Evolutionary conservation across 2,113 vertebrate genomes (phyloP).

Genomic region (Pycnonotus jocosus): DNA sequence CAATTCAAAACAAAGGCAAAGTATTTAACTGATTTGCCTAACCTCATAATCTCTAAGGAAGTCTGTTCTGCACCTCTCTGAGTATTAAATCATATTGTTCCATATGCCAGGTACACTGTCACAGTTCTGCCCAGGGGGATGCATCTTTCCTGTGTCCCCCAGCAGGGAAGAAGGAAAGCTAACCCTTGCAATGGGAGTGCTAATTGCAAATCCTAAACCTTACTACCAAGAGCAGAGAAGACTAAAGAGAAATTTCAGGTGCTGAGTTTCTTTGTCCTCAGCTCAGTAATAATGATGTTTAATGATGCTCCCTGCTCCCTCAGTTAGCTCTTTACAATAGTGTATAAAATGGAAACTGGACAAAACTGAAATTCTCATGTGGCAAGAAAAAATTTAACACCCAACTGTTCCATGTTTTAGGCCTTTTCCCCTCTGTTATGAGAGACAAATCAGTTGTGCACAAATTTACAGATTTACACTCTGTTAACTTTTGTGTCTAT

Average conservation of each 20-base stretch:
- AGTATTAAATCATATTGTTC: not conserved
- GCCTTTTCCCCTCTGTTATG: not conserved
- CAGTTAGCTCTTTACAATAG: not conserved
- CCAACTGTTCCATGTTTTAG: accelerated
- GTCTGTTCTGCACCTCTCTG: not conserved
- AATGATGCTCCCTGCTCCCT: not conserved
- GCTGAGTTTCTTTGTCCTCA: not conserved
- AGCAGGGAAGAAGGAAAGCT: not conserved
- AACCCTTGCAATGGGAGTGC: accelerated
- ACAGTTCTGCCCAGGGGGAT: accelerated
- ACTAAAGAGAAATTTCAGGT: not conserved
- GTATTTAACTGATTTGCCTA: not conserved
- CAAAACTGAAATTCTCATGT: not conserved
- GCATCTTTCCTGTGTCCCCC: not conserved
- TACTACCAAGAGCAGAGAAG: not conserved
- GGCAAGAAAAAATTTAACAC: not conserved
- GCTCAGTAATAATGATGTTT: not conserved
- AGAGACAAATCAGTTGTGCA: not conserved
- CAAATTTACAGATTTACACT: not conserved
- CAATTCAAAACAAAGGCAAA: not conserved
- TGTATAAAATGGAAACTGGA: not conserved
- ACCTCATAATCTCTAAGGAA: not conserved
- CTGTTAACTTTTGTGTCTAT: not conserved
- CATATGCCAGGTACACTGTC: accelerated
- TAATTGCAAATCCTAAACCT: not conserved